These are phyloP conservation scores for Pammene fasciana DNA, from an alignment of 2,888 invertebrate genomes.

Conservation along the genomic window DNA sequence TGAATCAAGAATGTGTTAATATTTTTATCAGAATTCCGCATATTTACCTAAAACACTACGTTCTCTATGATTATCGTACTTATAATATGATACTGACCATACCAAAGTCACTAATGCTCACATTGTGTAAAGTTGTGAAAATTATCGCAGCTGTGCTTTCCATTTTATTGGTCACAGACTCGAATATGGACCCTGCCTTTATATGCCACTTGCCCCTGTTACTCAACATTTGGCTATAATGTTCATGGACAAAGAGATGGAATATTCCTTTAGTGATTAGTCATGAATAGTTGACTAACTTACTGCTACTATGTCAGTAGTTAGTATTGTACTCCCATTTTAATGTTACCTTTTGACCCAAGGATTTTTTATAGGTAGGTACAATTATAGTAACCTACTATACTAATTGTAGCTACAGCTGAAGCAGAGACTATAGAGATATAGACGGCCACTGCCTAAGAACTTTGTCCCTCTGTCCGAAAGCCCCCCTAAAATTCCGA, in stretches of 20 bases:
- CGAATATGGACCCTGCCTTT: constrained; percentile 29
- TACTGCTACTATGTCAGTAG: neutral
- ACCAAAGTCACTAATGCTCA: constrained; percentile 45
- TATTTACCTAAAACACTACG: too few relatives aligned
- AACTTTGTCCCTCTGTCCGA: too few relatives aligned
- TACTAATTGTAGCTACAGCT: too few relatives aligned
- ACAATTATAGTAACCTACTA: too few relatives aligned
- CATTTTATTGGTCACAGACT: constrained; percentile 39
- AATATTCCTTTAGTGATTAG: constrained; percentile 5
- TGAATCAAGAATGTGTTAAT: too few relatives aligned
- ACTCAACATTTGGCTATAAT: constrained; percentile 18
- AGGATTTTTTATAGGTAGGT: too few relatives aligned
- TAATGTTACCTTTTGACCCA: neutral
- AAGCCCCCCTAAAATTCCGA: too few relatives aligned
- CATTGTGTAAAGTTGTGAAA: constrained; percentile 49
- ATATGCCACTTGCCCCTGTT: constrained; percentile 28
- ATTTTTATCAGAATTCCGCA: too few relatives aligned
- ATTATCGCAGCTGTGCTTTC: constrained; percentile 49
- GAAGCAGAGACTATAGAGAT: too few relatives aligned
- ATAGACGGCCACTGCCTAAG: too few relatives aligned
- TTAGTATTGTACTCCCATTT: too few relatives aligned
- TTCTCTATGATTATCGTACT: constrained; percentile 20
- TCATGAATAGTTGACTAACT: neutral
- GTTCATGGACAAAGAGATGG: constrained; percentile 23
- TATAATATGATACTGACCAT: constrained; percentile 36